Evolutionary conservation across 2,888 invertebrate genomes (phyloP).

Genomic region (Machimus rusticus): DNA sequence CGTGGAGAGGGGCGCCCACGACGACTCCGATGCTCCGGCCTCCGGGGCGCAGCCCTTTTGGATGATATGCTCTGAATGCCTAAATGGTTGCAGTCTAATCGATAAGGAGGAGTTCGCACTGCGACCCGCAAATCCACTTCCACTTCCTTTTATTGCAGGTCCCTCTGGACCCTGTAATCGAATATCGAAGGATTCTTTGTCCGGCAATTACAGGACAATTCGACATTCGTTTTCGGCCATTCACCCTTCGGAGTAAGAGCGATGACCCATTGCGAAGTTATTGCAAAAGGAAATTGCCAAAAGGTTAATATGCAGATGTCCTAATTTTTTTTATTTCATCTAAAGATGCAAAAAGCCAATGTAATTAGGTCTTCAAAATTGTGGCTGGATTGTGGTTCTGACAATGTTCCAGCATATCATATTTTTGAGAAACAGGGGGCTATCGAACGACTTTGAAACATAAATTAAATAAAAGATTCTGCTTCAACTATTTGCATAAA

Average conservation of each 20-base stretch:
- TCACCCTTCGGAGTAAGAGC: not conserved
- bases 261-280: not conserved
- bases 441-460: no score
- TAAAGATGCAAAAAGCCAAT: no score
- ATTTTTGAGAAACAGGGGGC: no score
- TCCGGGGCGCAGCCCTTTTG: not conserved
- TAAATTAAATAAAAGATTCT: no score
- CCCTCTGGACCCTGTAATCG: not conserved
- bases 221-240: not conserved
- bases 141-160: not conserved
- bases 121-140: not conserved
- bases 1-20: not conserved
- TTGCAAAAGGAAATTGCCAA: not conserved
- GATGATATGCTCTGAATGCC: not conserved
- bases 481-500: no score
- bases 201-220: not conserved
- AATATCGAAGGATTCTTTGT: not conserved
- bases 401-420: no score
- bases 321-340: no score
- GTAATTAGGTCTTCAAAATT: no score
- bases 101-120: not conserved
- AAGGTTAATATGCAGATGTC: not conserved
- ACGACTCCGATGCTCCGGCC: not conserved
- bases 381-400: no score
- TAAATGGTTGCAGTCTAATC: not conserved